Base-by-base conservation (phyloP, 2,888 invertebrate species). In the Acronicta alni region DNA sequence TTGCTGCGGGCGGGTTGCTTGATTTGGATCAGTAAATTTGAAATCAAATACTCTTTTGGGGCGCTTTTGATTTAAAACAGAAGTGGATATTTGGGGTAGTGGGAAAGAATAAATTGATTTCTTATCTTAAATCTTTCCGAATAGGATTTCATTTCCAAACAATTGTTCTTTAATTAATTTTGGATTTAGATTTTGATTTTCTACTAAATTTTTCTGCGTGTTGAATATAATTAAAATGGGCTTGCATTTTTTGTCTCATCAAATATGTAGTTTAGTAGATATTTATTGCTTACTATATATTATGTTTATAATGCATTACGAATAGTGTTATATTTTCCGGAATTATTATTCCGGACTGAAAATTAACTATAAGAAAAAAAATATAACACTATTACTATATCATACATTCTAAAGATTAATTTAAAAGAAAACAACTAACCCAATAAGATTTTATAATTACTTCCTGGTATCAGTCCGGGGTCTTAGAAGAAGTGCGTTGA, bases 41-140 rank as follows among this genome's bases (percentile, higher is more conserved):
- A 70, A 80, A 78, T 76, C 68, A 58, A 77, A 77, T 70, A 73
- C 64, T 64, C 57, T 60, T 75, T 79, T 67, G 68, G 81, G 80
- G 75, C 61, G 70, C 46, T 84, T 87, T 87, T 89, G 90, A 92
- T 92, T 91, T 90, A 87, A 89, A 91, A 86, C 90, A 88, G 87
- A 86, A 87, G 78, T 79, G 80, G 83, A 82, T 81, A 77, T 77
- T 65, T 78, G 81, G 84, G 83, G 77, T 64, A 48, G 51, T 55
- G 61, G 81, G 82, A 87, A 89, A 88, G 85, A 86, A 88, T 88
- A 89, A 91, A 90, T 90, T 88, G 89, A 89, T 88, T 89, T 87
- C 83, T 85, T 88, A 91, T 90, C 90, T 85, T 63, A 73, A 85
- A 88, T 84, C 75, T 81, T 81, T 82, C 79, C 73, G 77, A 76